Evolutionary conservation across 2,888 invertebrate species (phyloP).

Genomic region (Chirona hameri): DNA sequence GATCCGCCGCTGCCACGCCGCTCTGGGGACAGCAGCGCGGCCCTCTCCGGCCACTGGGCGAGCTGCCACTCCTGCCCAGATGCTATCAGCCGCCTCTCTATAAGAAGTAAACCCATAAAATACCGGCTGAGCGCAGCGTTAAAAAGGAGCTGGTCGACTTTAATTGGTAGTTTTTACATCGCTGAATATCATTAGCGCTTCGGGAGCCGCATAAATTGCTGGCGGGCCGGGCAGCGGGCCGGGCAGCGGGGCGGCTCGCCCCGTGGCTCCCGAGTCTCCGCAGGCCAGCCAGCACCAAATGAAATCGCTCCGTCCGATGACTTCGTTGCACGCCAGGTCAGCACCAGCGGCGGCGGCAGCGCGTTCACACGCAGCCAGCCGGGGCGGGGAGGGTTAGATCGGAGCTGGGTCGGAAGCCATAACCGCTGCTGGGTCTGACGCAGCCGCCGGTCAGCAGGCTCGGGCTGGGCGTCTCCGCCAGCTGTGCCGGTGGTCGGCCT

Average conservation of each 20-base stretch:
- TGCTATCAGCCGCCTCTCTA: conserved; percentile 13
- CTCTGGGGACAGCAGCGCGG: neutral
- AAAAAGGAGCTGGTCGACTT: conserved; percentile 29
- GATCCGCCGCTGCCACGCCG: too few relatives aligned
- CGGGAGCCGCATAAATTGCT: conserved; percentile 22
- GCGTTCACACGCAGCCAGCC: neutral
- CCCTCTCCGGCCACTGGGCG: neutral
- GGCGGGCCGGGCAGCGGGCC: neutral
- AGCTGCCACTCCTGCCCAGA: neutral
- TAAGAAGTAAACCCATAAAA: conserved; percentile 29
- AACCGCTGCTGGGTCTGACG: neutral
- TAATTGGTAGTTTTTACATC: conserved; percentile 29
- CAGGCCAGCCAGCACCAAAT: neutral
- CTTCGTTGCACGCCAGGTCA: neutral
- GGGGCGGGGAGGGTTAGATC: neutral
- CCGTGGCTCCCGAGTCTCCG: neutral
- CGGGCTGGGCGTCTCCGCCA: neutral
- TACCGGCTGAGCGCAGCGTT: conserved; percentile 26
- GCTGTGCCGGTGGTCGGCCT: too few relatives aligned
- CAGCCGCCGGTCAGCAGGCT: neutral
- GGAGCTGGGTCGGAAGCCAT: neutral
- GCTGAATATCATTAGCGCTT: conserved; percentile 28
- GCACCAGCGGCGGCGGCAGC: neutral
- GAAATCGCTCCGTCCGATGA: neutral
- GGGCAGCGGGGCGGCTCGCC: neutral